Evolutionary conservation across 2,113 vertebrate species (phyloP), one percentile per base, ranked within the genome.

Genomic region (Ophthalmolycus amberensis): DNA sequence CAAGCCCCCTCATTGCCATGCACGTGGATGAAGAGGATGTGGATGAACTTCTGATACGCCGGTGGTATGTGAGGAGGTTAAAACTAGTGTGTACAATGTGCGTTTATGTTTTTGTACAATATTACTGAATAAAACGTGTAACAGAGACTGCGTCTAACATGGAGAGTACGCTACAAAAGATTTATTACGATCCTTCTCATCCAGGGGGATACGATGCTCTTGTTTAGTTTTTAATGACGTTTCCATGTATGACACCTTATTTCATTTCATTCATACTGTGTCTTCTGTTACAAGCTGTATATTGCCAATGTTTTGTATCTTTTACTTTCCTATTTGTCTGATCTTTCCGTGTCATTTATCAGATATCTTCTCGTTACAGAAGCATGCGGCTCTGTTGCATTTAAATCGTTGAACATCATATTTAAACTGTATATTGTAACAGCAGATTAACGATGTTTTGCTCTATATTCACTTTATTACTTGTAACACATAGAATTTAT

Each of bases 201-300:
- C n/a, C n/a, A n/a, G n/a, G n/a, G n/a, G n/a, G n/a, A 38, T 2
- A 16, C 11, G 9, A 44, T 2, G 3, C 38, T 27, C 32, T 64
- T 69, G 40, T 48, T 54, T 48, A 37, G 42, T 1, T 63, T 78
- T 78, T 32, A 3, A 71, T 9, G 37, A 59, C 16, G 29, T 71
- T 48, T 58, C 62, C 18, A 27, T 9, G 6, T 34, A 14, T 58
- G 27, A 50, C 6, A 25, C 52, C 15, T 34, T 11, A 7, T 52
- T 12, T 32, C 2, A 40, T 34, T 70, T 66, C 40, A 10, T 50
- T 42, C 25, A 29, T 68, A 5, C 64, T 56, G 42, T 80, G 9
- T 38, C 1, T 40, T 71, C 73, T 90, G 85, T 91, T 88, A 88
- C 81, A 82, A 56, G 78, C 85, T 88, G 78, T 87, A 84, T 34